These are phyloP conservation scores for Lochmaea crataegi DNA, from an alignment of 2,888 invertebrate species.

Conservation along the genomic window DNA sequence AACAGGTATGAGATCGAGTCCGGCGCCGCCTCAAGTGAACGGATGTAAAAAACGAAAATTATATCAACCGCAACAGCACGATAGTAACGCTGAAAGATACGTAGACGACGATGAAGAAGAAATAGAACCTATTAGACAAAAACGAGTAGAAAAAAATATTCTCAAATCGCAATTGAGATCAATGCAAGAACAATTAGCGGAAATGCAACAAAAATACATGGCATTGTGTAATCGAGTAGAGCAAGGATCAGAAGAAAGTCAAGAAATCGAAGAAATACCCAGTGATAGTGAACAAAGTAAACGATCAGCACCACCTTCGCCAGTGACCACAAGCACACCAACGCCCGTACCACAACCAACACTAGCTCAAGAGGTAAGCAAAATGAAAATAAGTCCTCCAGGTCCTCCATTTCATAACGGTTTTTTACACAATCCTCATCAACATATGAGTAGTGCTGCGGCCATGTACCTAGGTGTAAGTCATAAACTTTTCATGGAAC, in stretches of 20 bases:
- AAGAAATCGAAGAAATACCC: slow-evolving; percentile 79
- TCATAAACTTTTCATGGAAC: slow-evolving; percentile 83
- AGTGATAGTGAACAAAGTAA: slow-evolving; percentile 75
- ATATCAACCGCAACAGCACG: slow-evolving; percentile 95
- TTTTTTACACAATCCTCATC: slow-evolving; percentile 63
- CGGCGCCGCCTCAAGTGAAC: slow-evolving; percentile 84
- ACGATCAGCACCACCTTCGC: slow-evolving; percentile 68
- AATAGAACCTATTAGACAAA: slow-evolving; percentile 83
- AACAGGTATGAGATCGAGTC: slow-evolving; percentile 91
- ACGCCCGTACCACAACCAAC: slow-evolving; percentile 61
- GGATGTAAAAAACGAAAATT: slow-evolving; percentile 96
- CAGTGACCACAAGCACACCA: slow-evolving; percentile 67
- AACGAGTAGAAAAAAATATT: slow-evolving; percentile 87
- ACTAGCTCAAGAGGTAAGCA: slow-evolving; percentile 61
- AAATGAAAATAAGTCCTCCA: slow-evolving; percentile 64
- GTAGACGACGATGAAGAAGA: slow-evolving; percentile 80
- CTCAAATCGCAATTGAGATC: slow-evolving; percentile 86
- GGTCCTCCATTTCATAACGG: slow-evolving; percentile 66
- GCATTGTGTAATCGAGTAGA: slow-evolving; percentile 89
- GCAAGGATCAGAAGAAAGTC: slow-evolving; percentile 80
- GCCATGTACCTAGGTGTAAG: slow-evolving; percentile 82
- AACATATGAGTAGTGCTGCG: slow-evolving; percentile 67
- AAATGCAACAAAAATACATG: slow-evolving; percentile 92
- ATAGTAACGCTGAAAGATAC: slow-evolving; percentile 73
- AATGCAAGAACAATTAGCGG: slow-evolving; percentile 89